Base-by-base conservation (phyloP, 2,113 vertebrate genomes). In the Alligator mississippiensis region DNA sequence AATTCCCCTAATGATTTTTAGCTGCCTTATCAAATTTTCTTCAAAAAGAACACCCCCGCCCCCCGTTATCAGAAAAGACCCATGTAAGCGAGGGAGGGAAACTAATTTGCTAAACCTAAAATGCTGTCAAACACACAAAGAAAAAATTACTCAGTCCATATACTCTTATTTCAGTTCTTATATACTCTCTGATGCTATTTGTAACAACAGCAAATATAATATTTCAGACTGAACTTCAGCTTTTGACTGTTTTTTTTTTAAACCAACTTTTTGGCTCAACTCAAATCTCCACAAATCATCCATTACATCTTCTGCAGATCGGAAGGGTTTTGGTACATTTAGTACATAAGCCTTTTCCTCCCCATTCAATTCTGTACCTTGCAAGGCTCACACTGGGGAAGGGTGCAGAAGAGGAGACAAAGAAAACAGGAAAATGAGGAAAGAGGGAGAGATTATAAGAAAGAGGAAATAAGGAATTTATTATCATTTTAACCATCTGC, bases 21-120 rank as follows among this genome's bases (percentile, higher is more conserved):
- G 38, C 38, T 38, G 38, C 30, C 30, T 2, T 60, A 28, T n/a
- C 75, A 63, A n/a, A 9, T 70, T 76, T 77, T 61, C 58, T 34
- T n/a, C 54, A 21, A 72, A 72, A 6, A 70, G 34, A 14, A n/a
- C 15, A 19, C 17, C 70, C n/a, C 30, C 25, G 21, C 64, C 58
- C 47, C 28, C 25, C 28, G 11, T 15, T 5, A 60, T 0, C 0
- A 18, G 30, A 13, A 72, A 21, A 38, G 30, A 72, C 30, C 22
- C 16, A 68, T 16, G 10, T n/a, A 30, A 68, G 25, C 28, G 30
- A 9, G 9, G n/a, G 13, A 4, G 9, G n/a, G 64, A n/a, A 68
- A 68, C 38, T 38, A 38, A 38, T 38, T 8, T 38, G 19, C 64
- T 68, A 5, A n/a, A 17, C 64, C 28, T n/a, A n/a, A 68, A 68